Evolutionary conservation across 2,888 invertebrate species (phyloP).

Genomic region (Apotomis betuletana): DNA sequence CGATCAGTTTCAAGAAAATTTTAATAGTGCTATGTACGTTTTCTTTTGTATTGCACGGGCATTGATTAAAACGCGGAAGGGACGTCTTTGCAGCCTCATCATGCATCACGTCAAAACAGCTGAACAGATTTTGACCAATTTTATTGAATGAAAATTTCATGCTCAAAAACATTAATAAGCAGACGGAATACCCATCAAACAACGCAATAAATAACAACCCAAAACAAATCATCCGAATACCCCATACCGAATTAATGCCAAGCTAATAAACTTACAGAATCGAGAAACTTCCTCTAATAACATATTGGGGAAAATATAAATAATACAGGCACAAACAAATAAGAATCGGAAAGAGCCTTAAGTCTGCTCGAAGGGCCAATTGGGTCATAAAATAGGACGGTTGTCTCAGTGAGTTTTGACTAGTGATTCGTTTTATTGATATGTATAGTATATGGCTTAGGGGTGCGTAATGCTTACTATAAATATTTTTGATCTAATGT

Average conservation of each 20-base stretch:
- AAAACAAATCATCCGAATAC: constrained; percentile 5
- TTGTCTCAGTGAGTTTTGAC: constrained; percentile 22
- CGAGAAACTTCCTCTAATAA: constrained; percentile 31
- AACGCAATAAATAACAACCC: constrained; percentile 6
- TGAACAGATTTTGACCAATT: too few relatives aligned
- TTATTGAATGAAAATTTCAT: too few relatives aligned
- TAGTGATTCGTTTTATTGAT: constrained; percentile 11
- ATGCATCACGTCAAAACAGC: too few relatives aligned
- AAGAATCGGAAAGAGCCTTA: constrained; percentile 4
- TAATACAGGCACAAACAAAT: constrained; percentile 30
- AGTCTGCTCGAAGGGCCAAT: constrained; percentile 16
- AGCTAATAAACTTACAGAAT: constrained; percentile 19
- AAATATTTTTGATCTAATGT: too few relatives aligned
- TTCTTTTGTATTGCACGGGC: too few relatives aligned
- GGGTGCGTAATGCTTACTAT: too few relatives aligned
- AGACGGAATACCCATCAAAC: constrained; percentile 5
- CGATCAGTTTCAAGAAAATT: too few relatives aligned
- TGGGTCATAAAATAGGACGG: constrained; percentile 16
- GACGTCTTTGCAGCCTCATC: too few relatives aligned
- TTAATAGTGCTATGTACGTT: too few relatives aligned
- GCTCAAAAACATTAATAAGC: neutral
- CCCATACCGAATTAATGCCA: constrained; percentile 17
- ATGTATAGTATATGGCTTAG: neutral
- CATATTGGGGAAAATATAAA: constrained; percentile 30
- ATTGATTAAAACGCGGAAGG: too few relatives aligned